Percentiles rank a stretch among this genome's conserved stretches.
phyloP scores from a whole-genome alignment of 2,888 invertebrate genomes.

The Athrips mouffetella region DNA sequence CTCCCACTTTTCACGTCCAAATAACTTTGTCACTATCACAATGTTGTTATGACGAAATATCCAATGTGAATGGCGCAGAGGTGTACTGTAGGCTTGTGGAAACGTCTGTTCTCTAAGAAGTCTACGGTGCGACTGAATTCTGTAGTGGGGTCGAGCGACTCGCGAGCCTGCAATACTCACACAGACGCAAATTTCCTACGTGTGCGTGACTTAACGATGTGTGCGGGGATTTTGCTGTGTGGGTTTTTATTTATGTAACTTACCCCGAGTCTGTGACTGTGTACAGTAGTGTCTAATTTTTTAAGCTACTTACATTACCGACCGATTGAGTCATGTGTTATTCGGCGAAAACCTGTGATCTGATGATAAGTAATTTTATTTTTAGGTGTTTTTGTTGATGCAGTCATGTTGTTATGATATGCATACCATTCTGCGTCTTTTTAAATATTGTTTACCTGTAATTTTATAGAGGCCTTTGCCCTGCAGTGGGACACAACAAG shows the following conservation, averaged over 20 bases:
- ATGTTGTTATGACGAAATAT: slow-evolving; percentile 74
- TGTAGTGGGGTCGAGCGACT: slow-evolving; percentile 73
- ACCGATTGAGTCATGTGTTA: slow-evolving; percentile 72
- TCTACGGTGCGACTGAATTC: slow-evolving; percentile 69
- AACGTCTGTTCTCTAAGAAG: slow-evolving; percentile 55
- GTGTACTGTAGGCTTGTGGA: slow-evolving; percentile 49
- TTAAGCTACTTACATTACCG: slow-evolving; percentile 67
- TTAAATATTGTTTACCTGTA: background rate
- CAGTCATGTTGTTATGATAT: slow-evolving; percentile 23
- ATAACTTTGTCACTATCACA: slow-evolving; percentile 67
- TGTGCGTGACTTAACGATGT: slow-evolving; percentile 41
- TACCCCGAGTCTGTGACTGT: slow-evolving; percentile 59
- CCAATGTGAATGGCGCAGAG: slow-evolving; percentile 57
- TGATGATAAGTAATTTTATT: slow-evolving; percentile 43
- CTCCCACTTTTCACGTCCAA: slow-evolving; percentile 72
- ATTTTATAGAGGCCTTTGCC: background rate
- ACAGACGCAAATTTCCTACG: slow-evolving; percentile 31
- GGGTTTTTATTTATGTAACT: slow-evolving; percentile 74
- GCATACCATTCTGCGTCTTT: background rate
- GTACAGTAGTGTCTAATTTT: slow-evolving; percentile 67
- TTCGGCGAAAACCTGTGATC: slow-evolving; percentile 47
- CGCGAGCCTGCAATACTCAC: slow-evolving; percentile 61
- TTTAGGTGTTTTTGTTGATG: slow-evolving; percentile 43
- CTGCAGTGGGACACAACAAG: too few species aligned
- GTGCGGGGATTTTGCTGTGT: slow-evolving; percentile 28